phyloP scores from a whole-genome alignment of 2,797 vertebrate genomes.

The Saxicola maurus region DNA sequence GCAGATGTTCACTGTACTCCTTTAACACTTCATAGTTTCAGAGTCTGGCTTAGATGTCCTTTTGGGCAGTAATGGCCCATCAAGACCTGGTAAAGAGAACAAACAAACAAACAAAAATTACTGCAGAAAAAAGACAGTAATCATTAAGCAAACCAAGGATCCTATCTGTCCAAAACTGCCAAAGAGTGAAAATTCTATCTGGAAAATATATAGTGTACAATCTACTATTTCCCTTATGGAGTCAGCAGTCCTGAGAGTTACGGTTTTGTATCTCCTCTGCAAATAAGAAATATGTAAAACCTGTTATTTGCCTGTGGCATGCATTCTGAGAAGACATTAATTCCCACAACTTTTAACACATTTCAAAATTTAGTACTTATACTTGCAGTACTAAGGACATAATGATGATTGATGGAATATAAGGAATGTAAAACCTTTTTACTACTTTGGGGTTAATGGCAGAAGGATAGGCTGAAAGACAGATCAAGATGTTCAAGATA shows the following conservation, averaged over 20 bases:
- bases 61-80: background rate
- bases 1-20: background rate
- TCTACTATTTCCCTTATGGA: background rate
- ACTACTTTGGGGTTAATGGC: background rate
- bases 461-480: background rate
- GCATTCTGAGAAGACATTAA: background rate
- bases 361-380: background rate
- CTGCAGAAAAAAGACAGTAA: background rate
- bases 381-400: background rate
- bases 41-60: background rate
- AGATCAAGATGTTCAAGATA: background rate
- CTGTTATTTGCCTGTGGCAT: background rate
- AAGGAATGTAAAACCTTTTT: background rate
- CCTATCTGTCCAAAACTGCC: background rate
- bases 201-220: background rate
- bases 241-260: background rate
- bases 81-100: background rate
- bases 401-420: background rate
- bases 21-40: background rate
- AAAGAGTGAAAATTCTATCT: background rate
- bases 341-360: background rate
- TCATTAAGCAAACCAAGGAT: background rate
- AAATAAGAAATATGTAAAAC: background rate
- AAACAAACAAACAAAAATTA: background rate
- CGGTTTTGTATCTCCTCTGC: background rate